Evolutionary conservation across 2,797 vertebrate genomes (phyloP), one percentile per base, ranked within the genome.

Genomic region (Onychomys torridus): DNA sequence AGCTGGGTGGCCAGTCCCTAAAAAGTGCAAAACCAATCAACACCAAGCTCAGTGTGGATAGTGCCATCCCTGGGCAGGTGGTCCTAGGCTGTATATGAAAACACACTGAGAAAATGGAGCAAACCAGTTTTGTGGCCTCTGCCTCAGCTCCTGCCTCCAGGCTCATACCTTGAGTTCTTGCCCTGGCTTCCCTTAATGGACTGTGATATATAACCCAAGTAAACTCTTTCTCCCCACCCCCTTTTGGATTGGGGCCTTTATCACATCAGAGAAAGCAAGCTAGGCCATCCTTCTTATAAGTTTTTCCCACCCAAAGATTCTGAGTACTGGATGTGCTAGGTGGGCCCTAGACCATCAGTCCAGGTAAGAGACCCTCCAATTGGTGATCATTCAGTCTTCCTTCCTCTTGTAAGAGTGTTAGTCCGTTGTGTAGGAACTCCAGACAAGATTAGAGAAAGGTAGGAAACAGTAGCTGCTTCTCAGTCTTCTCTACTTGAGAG

Each of bases 321-420:
- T 77, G 13, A 69, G 34, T 55, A 16, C 25, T 46, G 29, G 43
- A 57, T n/a, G 19, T 55, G 65, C 3, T 6, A 13, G 29, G 16
- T 14, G 19, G 10, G 29, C 34, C 1, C 2, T 17, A 78, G 19
- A 17, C 82, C 25, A 21, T n/a, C 59, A 21, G 25, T 17, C 2
- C 75, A 14, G 27, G 65, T 4, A 34, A 27, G 55, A 32, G 32
- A 57, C 13, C 27, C 27, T 2, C 0, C 9, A 29, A 19, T 4
- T 0, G 0, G 9, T 43, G 23, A 75, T 6, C 29, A 11, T 9
- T 6, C 65, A 25, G 8, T 10, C 46, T 23, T 63, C 34, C 69
- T 69, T 37, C 43, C 32, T 11, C 43, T 12, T 1, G 3, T 5
- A 57, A 65, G 52, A 2, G 0, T 3, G 27, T 6, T 34, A 34